phyloP scores from a whole-genome alignment of 2,888 invertebrate species.

The Caenorhabditis sp. region DNA sequence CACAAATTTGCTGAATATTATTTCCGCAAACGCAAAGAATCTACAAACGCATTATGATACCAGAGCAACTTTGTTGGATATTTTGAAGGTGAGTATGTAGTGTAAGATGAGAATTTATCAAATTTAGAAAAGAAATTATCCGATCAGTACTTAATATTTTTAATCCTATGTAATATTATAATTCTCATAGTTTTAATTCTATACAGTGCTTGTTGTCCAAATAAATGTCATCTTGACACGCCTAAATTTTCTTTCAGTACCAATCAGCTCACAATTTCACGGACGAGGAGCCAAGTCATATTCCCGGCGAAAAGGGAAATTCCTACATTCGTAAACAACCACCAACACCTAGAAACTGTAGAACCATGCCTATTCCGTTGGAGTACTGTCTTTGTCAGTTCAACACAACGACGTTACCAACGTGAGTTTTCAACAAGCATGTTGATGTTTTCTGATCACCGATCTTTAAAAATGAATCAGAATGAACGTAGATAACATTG shows the following conservation, averaged over 20 bases:
- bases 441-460: too few relatives aligned
- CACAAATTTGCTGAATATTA: slow-evolving; percentile 46
- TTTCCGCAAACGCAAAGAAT: slow-evolving; percentile 62
- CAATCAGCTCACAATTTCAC: slow-evolving; percentile 45
- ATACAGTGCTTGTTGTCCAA: too few relatives aligned
- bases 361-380: slow-evolving; percentile 65
- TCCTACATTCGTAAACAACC: slow-evolving; percentile 67
- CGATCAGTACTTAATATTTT: too few relatives aligned
- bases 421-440: slow-evolving; percentile 35
- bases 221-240: background rate
- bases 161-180: too few relatives aligned
- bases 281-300: slow-evolving; percentile 27
- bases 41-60: slow-evolving; percentile 72
- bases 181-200: too few relatives aligned
- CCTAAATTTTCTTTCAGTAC: slow-evolving; percentile 49
- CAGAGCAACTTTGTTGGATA: slow-evolving; percentile 70
- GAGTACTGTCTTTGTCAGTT: slow-evolving; percentile 72
- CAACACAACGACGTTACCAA: slow-evolving; percentile 15
- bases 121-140: too few relatives aligned
- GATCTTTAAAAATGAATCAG: too few relatives aligned
- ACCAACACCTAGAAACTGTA: slow-evolving; percentile 56
- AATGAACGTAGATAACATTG: too few relatives aligned
- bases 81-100: slow-evolving; percentile 64
- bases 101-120: background rate
- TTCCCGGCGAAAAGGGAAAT: slow-evolving; percentile 61